These are phyloP conservation scores for Aselliscus stoliczkanus DNA, from an alignment of 2,797 vertebrate species.

Conservation along the genomic window DNA sequence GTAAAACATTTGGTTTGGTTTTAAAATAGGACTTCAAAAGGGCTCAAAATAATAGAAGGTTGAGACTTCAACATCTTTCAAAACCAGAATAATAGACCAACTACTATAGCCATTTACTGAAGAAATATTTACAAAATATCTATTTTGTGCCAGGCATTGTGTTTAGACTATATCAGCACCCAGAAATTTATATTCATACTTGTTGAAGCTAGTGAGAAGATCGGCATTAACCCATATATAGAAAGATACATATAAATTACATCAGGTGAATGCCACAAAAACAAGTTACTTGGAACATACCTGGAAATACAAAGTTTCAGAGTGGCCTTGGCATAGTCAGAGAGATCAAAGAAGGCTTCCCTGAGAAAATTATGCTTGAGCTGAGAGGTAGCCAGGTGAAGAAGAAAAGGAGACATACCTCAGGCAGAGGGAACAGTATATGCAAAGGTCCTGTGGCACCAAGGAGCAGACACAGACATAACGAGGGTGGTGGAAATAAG, in stretches of 20 bases:
- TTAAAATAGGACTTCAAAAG: slow-evolving; percentile 33
- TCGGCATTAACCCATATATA: neutral
- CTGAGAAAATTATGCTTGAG: neutral
- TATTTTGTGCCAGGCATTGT: neutral
- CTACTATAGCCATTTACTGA: neutral
- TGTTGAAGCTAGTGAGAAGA: neutral
- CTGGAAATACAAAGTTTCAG: neutral
- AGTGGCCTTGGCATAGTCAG: neutral
- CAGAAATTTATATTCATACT: neutral
- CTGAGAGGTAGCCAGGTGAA: neutral
- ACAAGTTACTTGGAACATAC: neutral
- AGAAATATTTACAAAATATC: neutral
- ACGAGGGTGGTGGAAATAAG: neutral
- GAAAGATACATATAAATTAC: neutral
- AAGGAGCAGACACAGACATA: neutral
- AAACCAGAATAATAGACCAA: neutral
- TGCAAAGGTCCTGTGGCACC: neutral
- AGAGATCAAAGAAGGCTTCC: neutral
- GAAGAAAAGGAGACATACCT: neutral
- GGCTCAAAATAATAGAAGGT: neutral
- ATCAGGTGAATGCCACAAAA: neutral
- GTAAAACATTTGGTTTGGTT: neutral
- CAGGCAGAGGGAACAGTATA: neutral
- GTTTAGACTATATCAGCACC: neutral
- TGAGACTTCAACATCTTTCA: neutral